A percentile compares a stretch with the other conserved stretches of the same genome.
phyloP scores from a whole-genome alignment of 2,113 vertebrate genomes.

The Antechinus stuartii region DNA sequence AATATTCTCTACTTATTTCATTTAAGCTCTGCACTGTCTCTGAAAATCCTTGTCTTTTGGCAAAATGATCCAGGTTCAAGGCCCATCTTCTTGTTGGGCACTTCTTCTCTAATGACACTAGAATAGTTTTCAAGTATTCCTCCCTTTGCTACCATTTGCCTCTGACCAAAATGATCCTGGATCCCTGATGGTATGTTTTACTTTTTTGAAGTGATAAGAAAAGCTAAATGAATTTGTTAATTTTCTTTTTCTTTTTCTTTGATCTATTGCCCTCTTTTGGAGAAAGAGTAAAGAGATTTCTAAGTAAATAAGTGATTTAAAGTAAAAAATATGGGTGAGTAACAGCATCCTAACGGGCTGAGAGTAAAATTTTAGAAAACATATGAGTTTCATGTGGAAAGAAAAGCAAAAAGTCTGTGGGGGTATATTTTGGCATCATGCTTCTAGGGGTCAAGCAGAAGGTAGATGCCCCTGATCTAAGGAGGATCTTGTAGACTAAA shows the following conservation, averaged over 20 bases:
- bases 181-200: not conserved
- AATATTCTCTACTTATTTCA: not conserved
- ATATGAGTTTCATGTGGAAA: not conserved
- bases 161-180: not conserved
- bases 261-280: not conserved
- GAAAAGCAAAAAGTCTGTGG: not conserved
- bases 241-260: not conserved
- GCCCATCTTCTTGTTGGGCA: not conserved
- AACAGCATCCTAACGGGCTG: not conserved
- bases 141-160: not conserved
- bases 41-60: not conserved
- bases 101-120: not conserved
- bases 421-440: not conserved
- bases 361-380: not conserved
- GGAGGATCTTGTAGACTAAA: not conserved
- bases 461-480: not conserved
- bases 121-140: not conserved
- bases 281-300: not conserved
- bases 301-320: not conserved
- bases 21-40: not conserved
- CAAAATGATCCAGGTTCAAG: not conserved
- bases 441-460: not conserved
- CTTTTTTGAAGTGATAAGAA: not conserved
- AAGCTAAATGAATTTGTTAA: not conserved
- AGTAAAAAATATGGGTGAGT: not conserved